Base-by-base conservation (phyloP, 2,113 vertebrate species). In the Solenodon paradoxus region DNA sequence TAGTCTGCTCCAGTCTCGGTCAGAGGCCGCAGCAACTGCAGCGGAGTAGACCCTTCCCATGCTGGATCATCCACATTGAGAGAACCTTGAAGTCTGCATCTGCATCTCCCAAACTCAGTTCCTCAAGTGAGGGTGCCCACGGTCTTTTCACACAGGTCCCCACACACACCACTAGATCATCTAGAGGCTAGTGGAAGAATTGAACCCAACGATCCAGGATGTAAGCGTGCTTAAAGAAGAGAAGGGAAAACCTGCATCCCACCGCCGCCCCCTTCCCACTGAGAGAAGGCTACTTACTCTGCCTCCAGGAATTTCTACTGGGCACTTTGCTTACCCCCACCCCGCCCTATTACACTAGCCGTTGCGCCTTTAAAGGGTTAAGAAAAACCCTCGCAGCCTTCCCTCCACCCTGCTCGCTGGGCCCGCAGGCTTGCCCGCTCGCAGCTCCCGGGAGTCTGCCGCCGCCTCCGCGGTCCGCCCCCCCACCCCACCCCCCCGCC, bases 351-450 rank as follows among this genome's bases (percentile, higher is more conserved):
- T 35, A 53, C 63, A 80, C 42, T 57, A 82, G 38, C 35, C 10
- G 72, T 61, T n/a, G 7, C 0, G 3, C 66, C 78, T n/a, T 64
- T 61, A 97, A 97, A 98, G 98, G 97, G 98, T 98, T 98, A 98
- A 98, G 35, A 66, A 55, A 91, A 87, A 81, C 45, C 96, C 71
- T 83, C 20, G 59, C 97, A 98, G 97, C 97, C 97, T 97, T 98
- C 97, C 97, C 97, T 98, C 97, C 95, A 92, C 81, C 89, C 57
- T 1, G 79, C 49, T 95, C 68, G 17, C 72, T 35, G 71, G 82
- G 95, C 88, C 96, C 78, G 78, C 55, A 94, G 96, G 86, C 91
- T 96, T 75, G 96, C 93, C 93, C 45, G 77, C 95, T 95, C 71
- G 79, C 92, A 26, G 96, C 94, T 96, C 89, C 64, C 89, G 30